phyloP scores from a whole-genome alignment of 2,113 vertebrate species.

The Hippotragus niger region DNA sequence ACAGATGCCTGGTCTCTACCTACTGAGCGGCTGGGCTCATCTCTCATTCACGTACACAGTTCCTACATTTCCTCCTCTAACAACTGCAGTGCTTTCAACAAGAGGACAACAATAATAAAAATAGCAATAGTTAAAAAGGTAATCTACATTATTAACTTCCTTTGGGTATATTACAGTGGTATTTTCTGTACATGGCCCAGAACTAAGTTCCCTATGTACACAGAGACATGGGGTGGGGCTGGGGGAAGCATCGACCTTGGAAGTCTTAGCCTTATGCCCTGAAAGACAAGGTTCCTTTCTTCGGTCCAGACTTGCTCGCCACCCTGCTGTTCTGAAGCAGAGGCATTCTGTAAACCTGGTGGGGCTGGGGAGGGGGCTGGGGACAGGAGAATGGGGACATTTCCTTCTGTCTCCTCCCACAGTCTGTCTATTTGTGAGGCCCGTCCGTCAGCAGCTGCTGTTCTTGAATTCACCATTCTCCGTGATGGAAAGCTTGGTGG shows the following conservation, averaged over 20 bases:
- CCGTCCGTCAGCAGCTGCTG: conserved; percentile 93
- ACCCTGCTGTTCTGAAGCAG: conserved; percentile 61
- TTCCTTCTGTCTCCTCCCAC: conserved; percentile 38
- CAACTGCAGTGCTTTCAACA: conserved; percentile 81
- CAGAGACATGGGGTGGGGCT: conserved; percentile 60
- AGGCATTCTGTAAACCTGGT: conserved; percentile 72
- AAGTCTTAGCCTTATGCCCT: conserved; percentile 67
- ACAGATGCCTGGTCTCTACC: not conserved
- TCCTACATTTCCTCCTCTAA: conserved; percentile 70
- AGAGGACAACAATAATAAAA: conserved; percentile 81
- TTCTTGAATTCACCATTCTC: conserved; percentile 99
- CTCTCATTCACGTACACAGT: conserved; percentile 54
- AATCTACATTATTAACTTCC: conserved; percentile 85
- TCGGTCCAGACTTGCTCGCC: conserved; percentile 52
- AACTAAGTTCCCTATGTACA: conserved; percentile 81
- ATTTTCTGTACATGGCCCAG: conserved; percentile 85
- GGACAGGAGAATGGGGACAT: not conserved
- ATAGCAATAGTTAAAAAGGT: conserved; percentile 84
- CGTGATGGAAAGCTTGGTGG: conserved; percentile 98
- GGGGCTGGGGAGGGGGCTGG: conserved; percentile 21
- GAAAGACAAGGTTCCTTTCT: conserved; percentile 64
- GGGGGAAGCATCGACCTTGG: conserved; percentile 46
- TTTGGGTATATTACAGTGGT: conserved; percentile 83
- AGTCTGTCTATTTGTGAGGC: not conserved
- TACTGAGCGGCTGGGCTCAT: conserved; percentile 45